Base-by-base conservation (phyloP, 2,888 invertebrate species). In the Andrena marginata region DNA sequence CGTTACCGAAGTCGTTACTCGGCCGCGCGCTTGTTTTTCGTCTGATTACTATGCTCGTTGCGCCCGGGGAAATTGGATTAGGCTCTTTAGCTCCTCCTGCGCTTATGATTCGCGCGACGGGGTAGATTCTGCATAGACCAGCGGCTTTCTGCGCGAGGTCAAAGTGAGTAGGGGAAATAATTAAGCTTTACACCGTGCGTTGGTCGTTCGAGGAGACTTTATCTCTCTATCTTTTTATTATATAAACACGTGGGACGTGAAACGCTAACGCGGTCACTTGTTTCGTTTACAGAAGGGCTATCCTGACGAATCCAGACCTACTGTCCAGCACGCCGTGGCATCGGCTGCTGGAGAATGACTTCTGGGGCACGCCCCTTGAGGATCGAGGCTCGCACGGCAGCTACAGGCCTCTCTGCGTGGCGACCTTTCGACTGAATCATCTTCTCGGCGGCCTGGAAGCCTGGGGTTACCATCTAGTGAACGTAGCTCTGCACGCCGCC, bases 381-480 rank as follows among this genome's bases (percentile, higher is more conserved):
- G 98, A 98, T 95, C 96, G 97, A 85, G 99, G 99, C 70, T 99
- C 99, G 16, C 99, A 99, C 95, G 99, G 99, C 92, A 99, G 99
- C 75, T 99, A 99, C 95, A 96, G 99, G 49, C 99, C 99, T 69
- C 95, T 99, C 90, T 97, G 97, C 94, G 97, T 98, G 86, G 96
- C 98, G 85, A 97, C 98, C 88, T 98, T 98, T 95, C 96, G 98
- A 89, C 95, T 98, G 87, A 98, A 98, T 95, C 96, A 96, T 94
- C 95, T 97, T 82, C 95, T 97, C 85, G 97, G 97, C 87, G 97
- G 97, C 80, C 96, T 97, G 91, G 96, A 96, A 88, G 97, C 97
- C 20, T 96, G 96, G 95, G 97, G 98, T 90, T 98, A 97, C 95
- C 98, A 98, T 94, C 95, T 98, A 89, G 96, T 97, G 89, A 98